Base-by-base conservation (phyloP, 2,797 vertebrate species). In the Fundulus diaphanus region DNA sequence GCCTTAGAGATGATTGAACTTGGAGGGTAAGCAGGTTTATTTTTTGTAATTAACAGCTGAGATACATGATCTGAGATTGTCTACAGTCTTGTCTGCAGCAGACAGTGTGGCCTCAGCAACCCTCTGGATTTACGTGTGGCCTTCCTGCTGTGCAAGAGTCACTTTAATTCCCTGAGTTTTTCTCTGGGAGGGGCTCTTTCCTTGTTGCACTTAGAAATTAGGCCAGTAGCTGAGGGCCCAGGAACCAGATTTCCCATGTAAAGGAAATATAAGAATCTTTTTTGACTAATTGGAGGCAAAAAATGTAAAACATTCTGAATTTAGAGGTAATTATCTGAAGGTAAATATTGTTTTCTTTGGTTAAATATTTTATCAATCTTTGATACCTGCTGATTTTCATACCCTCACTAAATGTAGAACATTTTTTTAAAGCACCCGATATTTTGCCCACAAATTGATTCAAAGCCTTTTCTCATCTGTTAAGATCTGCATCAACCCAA, bases 141-240 rank as follows among this genome's bases (percentile, higher is more conserved):
- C 90, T 78, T 79, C 88, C 87, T 86, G n/a, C 83, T 79, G 68
- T 74, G 80, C 78, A 35, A 76, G 79, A 90, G 79, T 84, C 80
- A 87, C 74, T 85, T 81, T 88, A 87, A 90, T 91, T 91, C 90
- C 81, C 82, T 76, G 12, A 86, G 75, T 87, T 79, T 83, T 83
- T 82, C 88, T 92, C 79, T 77, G 88, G 83, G 82, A 93, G 87
- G 91, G 85, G 83, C 86, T 91, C 86, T 91, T 85, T 91, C 85
- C 90, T 90, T 91, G 90, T 94, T 91, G 92, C 93, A 92, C 88
- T 90, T 93, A 85, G 92, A 90, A 94, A 93, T 89, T 93, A 92
- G 92, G 93, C 88, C 91, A 92, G 84, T 87, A 92, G 92, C 92
- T 75, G 72, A 88, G 92, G 91, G 92, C 89, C 90, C 70, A 59